Conservation (phyloP, 2,797 vertebrate species). For the Lepilemur septentrionalis region DNA sequence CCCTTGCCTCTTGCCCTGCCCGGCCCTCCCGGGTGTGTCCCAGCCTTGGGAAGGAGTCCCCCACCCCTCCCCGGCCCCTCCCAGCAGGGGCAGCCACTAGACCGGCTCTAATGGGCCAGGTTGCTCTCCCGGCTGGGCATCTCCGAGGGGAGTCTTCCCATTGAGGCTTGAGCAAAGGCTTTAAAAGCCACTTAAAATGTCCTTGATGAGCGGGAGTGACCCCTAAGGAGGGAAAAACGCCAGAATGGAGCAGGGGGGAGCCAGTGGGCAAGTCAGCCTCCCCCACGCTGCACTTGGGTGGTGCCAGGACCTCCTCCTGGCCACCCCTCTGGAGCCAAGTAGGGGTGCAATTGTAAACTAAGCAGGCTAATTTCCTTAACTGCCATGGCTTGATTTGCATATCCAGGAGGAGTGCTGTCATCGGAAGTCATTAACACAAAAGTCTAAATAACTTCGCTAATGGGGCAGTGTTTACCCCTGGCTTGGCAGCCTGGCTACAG, state of each 20-base stretch:
- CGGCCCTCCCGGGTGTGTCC: not conserved
- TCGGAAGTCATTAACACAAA: slow-evolving; percentile 49
- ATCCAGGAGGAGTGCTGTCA: slow-evolving; percentile 12
- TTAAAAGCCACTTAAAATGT: slow-evolving; percentile 77
- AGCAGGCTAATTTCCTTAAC: not conserved
- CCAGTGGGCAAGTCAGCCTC: not conserved
- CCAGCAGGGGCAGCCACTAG: not conserved
- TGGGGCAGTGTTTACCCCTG: not conserved
- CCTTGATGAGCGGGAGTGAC: slow-evolving; percentile 64
- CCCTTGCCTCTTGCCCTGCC: not conserved
- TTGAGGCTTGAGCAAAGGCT: not conserved
- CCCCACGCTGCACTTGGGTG: no score
- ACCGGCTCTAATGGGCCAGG: slow-evolving; percentile 49
- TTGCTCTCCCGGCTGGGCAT: not conserved
- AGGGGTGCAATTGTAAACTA: not conserved
- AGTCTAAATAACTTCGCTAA: slow-evolving; percentile 52
- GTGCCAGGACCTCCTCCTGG: not conserved
- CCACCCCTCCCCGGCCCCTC: not conserved
- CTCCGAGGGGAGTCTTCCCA: slow-evolving; percentile 59
- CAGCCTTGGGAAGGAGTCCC: not conserved
- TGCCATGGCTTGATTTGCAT: slow-evolving; percentile 25
- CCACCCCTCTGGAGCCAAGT: not conserved
- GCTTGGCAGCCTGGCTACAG: not conserved
- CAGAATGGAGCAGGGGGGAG: not conserved
- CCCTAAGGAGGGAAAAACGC: slow-evolving; percentile 49